Percentiles rank a stretch among this genome's conserved stretches.
These are phyloP conservation scores for Zapus hudsonius DNA, from an alignment of 2,113 vertebrate species.

Conservation along the genomic window DNA sequence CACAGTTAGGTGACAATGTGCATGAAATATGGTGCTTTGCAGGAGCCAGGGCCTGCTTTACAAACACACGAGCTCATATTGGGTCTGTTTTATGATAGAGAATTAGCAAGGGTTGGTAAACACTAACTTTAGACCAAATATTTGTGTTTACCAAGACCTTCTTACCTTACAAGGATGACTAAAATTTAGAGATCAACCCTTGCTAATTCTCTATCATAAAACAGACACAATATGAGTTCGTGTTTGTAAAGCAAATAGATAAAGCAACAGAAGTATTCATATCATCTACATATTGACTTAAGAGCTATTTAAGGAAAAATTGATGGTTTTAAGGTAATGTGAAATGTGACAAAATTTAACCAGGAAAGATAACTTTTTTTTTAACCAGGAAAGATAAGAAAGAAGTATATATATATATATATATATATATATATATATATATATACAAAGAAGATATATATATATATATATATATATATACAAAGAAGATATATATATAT, in stretches of 20 bases:
- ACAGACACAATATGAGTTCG: background rate
- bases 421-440: too few relatives aligned
- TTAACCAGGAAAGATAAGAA: background rate
- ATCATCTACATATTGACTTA: background rate
- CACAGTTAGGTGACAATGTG: background rate
- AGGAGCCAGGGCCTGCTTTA: background rate
- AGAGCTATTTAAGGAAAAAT: background rate
- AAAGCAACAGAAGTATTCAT: background rate
- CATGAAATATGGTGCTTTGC: background rate
- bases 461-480: too few relatives aligned
- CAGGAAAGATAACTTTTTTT: background rate
- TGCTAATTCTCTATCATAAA: background rate
- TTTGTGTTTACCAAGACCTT: too few relatives aligned
- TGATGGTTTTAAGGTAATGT: background rate
- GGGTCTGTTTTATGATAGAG: background rate
- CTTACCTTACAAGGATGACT: too few relatives aligned
- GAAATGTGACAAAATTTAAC: conserved; percentile 13
- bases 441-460: too few relatives aligned
- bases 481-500: too few relatives aligned
- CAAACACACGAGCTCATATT: background rate
- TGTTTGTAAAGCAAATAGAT: background rate
- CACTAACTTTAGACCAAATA: background rate
- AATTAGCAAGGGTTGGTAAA: rapidly evolving
- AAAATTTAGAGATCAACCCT: too few relatives aligned
- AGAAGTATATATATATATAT: too few relatives aligned